Evolutionary conservation across 1,140 invertebrate species (phyloP), one percentile per base, ranked within the genome.

Genomic region (Pygmarrhopalites habei): DNA sequence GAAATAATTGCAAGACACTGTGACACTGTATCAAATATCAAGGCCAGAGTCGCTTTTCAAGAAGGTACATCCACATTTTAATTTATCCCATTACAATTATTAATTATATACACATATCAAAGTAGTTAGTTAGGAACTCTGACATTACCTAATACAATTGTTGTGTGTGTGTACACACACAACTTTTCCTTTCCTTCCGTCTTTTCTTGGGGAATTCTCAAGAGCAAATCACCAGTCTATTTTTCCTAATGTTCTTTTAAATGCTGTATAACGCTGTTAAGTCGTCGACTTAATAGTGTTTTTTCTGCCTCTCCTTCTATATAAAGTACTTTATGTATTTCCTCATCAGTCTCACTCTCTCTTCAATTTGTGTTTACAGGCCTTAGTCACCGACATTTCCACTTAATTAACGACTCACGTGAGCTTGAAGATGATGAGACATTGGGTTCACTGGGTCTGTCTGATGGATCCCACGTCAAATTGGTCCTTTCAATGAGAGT

Each of bases 1-100:
- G 53, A 56, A 41, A 23, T 56, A 10, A 23, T 56, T 41, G 53
- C 53, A 14, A 28, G 53, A 35, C 53, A 28, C 5, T 12, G 32
- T 35, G 53, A 56, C 21, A 39, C 53, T 41, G 21, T 56, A 7
- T 29, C 32, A 23, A 56, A 56, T 26, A 56, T 56, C 53, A 56
- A 56, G 21, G 30, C 26, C 23, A 35, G 53, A 17, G 23, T 56
- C 7, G 53, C 53, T 12, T 56, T 56, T 41, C 53, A 56, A 28
- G 53, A 56, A 56, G 53, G 53, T 56, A 56, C 17, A 5, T 47
- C 39, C n/a, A 41, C n/a, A 12, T 47, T n/a, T 47, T n/a, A 21
- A 25, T 47, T 21, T 25, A n/a, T 41, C 12, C n/a, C 12, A n/a
- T 12, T 41, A 41, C 12, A 12, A 41, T 12, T 12, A 12, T n/a